Percentiles rank a stretch among this genome's conserved stretches.
Evolutionary conservation across 2,113 vertebrate species (phyloP).

Genomic region (Pipa parva): DNA sequence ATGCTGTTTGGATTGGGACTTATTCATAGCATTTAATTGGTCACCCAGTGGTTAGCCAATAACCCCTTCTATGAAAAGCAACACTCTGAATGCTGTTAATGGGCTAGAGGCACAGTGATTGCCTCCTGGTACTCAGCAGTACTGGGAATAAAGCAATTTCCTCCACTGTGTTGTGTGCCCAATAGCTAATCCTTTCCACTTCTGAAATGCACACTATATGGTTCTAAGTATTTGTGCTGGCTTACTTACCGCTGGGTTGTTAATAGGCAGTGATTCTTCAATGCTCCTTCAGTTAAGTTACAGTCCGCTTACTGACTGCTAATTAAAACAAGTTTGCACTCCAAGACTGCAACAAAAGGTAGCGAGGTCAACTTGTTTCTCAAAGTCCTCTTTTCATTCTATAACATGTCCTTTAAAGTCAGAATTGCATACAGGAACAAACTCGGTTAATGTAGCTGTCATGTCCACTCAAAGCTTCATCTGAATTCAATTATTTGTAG

Average conservation of each 20-base stretch:
- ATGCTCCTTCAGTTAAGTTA: slow-evolving; percentile 77
- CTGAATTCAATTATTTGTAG: slow-evolving; percentile 38
- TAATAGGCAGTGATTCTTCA: slow-evolving; percentile 84
- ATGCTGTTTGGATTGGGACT: slow-evolving; percentile 82
- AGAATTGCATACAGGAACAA: slow-evolving; percentile 46
- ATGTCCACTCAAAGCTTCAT: slow-evolving; percentile 40
- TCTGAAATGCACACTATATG: slow-evolving; percentile 83
- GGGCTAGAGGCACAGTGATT: slow-evolving; percentile 77
- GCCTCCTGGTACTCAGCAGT: slow-evolving; percentile 81
- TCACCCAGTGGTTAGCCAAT: slow-evolving; percentile 87
- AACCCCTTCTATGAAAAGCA: slow-evolving; percentile 80
- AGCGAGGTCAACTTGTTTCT: slow-evolving; percentile 72
- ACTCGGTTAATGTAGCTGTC: slow-evolving; percentile 50
- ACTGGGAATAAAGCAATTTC: slow-evolving; percentile 85
- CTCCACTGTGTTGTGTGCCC: slow-evolving; percentile 80
- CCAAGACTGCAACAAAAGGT: slow-evolving; percentile 66
- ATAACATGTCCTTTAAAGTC: slow-evolving; percentile 47
- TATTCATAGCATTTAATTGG: slow-evolving; percentile 87
- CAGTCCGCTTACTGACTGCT: slow-evolving; percentile 80
- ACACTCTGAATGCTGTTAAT: slow-evolving; percentile 78
- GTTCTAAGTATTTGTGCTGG: slow-evolving; percentile 80
- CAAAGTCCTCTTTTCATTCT: slow-evolving; percentile 62
- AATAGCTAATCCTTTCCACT: slow-evolving; percentile 81
- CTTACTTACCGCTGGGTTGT: slow-evolving; percentile 81
- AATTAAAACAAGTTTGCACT: slow-evolving; percentile 80